phyloP scores from a whole-genome alignment of 2,113 vertebrate species.

The Paratilapia polleni region DNA sequence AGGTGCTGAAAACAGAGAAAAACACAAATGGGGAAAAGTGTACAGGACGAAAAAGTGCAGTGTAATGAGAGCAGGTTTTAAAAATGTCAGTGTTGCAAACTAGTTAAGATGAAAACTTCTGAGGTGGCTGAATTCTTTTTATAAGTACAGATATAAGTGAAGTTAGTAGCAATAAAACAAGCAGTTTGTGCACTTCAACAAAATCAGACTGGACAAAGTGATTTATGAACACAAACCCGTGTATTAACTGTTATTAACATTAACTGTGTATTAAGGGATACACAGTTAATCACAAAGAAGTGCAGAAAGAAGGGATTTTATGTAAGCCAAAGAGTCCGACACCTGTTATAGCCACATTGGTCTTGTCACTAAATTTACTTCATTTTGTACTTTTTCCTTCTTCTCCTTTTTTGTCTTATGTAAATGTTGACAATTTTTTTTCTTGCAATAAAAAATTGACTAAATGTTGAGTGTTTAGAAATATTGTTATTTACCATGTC shows the following conservation, averaged over 20 bases:
- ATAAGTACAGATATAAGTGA: neutral
- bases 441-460: neutral
- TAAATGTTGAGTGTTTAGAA: neutral
- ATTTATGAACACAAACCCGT: neutral
- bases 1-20: neutral
- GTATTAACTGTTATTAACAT: too few relatives aligned
- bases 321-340: neutral
- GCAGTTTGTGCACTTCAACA: neutral
- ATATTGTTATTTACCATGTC: neutral
- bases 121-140: neutral
- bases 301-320: neutral
- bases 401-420: neutral
- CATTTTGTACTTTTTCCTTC: neutral
- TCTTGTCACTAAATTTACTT: neutral
- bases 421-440: neutral
- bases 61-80: neutral
- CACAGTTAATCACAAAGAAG: too few relatives aligned
- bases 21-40: neutral
- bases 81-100: neutral
- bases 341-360: neutral
- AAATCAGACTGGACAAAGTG: neutral
- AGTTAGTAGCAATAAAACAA: neutral
- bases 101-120: neutral
- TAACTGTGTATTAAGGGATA: neutral
- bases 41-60: neutral